Evolutionary conservation across 2,797 vertebrate species (phyloP).

Genomic region (Sebastes trivittatus): DNA sequence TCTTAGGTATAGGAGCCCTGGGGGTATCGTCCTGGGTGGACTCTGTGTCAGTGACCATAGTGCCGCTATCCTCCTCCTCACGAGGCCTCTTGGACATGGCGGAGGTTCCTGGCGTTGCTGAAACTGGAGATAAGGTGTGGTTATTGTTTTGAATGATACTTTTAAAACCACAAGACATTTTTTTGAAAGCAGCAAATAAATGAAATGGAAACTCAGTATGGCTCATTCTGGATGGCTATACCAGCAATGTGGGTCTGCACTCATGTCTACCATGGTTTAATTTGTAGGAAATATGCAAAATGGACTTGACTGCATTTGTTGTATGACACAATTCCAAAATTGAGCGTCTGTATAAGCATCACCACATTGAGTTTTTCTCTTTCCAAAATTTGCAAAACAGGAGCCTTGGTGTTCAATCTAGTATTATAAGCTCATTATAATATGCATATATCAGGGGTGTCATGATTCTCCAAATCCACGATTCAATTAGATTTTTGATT

Average conservation of each 20-base stretch:
- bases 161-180: not conserved
- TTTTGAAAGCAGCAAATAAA: not conserved
- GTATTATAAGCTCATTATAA: not conserved
- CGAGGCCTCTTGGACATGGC: conserved; percentile 91
- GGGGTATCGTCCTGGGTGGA: conserved; percentile 86
- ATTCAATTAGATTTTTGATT: too few relatives aligned
- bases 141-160: not conserved
- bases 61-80: conserved; percentile 90
- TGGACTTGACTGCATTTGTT: not conserved
- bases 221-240: not conserved
- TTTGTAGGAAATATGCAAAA: not conserved
- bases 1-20: conserved; percentile 91
- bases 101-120: conserved; percentile 90
- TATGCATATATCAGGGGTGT: not conserved
- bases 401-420: not conserved
- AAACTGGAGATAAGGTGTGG: conserved; percentile 79
- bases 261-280: not conserved
- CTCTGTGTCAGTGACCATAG: conserved; percentile 83
- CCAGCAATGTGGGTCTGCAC: not conserved
- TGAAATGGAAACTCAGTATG: not conserved
- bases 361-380: not conserved
- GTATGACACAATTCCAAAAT: not conserved
- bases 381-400: too few relatives aligned
- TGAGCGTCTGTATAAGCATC: not conserved
- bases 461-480: too few relatives aligned